Evolutionary conservation across 2,113 vertebrate genomes (phyloP).

Genomic region (Cranoglanis bouderius): DNA sequence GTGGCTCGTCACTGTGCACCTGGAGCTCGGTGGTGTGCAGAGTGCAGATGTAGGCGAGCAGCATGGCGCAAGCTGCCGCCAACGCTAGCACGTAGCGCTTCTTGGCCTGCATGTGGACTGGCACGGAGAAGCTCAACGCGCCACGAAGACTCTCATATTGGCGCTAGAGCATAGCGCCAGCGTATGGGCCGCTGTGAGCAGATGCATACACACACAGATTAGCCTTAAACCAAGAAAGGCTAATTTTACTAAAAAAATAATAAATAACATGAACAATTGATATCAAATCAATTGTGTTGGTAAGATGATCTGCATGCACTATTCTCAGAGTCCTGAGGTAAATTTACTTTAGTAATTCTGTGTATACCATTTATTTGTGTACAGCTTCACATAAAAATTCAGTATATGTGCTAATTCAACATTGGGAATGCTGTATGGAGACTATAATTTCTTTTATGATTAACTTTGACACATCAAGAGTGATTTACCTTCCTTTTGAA

Average conservation of each 20-base stretch:
- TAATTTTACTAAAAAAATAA: background rate
- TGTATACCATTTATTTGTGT: background rate
- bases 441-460: background rate
- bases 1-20: slow-evolving; percentile 61
- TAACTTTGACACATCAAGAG: background rate
- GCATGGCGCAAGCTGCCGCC: slow-evolving; percentile 78
- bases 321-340: background rate
- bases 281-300: background rate
- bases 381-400: background rate
- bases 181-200: slow-evolving; percentile 27
- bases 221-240: background rate
- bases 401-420: background rate
- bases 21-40: slow-evolving; percentile 76
- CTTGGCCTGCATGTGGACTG: slow-evolving; percentile 85
- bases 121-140: slow-evolving; percentile 58
- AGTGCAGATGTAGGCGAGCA: slow-evolving; percentile 78
- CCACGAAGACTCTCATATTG: slow-evolving; percentile 52
- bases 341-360: background rate
- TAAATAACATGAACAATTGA: background rate
- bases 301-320: background rate
- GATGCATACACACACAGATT: slow-evolving; percentile 18
- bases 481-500: background rate
- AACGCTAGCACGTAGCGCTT: slow-evolving; percentile 84
- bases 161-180: slow-evolving; percentile 38
- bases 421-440: background rate